Percentiles rank a stretch among this genome's conserved stretches.
Evolutionary conservation across 53 echinoderm and acorn worm species (phyloP).

Genomic region (Crossaster papposus): DNA sequence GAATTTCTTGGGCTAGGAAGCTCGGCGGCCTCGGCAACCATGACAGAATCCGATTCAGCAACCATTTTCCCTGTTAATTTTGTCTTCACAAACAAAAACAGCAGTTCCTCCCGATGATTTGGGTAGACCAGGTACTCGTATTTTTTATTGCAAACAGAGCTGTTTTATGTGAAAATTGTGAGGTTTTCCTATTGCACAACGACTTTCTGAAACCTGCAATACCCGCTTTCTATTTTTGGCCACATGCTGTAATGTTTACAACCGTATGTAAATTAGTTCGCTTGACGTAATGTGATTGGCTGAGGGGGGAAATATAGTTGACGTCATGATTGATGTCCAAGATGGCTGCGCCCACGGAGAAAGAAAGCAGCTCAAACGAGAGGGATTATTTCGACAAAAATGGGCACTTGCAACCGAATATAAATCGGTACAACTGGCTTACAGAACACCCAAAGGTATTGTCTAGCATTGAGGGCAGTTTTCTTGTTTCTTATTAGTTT

Average conservation of each 20-base stretch:
- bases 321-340: constrained; percentile 24
- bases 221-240: constrained; percentile 39
- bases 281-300: constrained; percentile 63
- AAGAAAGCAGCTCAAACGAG: neutral
- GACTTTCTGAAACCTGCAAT: neutral
- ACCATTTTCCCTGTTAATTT: neutral
- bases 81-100: neutral
- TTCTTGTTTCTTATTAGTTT: neutral
- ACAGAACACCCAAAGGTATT: constrained; percentile 83
- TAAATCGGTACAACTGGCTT: constrained; percentile 77
- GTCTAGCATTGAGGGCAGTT: neutral
- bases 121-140: neutral
- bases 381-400: constrained; percentile 6
- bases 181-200: constrained; percentile 58
- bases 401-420: constrained; percentile 11
- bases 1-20: too few species aligned
- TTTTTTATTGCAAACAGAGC: neutral
- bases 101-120: neutral
- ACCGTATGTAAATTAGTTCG: constrained; percentile 39
- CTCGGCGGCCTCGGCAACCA: neutral
- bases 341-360: constrained; percentile 59
- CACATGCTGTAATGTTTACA: constrained; percentile 58
- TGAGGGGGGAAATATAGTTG: neutral
- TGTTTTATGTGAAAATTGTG: neutral
- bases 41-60: neutral